These are phyloP conservation scores for Himantopus leucocephalus DNA, from an alignment of 2,113 vertebrate species.

Conservation along the genomic window DNA sequence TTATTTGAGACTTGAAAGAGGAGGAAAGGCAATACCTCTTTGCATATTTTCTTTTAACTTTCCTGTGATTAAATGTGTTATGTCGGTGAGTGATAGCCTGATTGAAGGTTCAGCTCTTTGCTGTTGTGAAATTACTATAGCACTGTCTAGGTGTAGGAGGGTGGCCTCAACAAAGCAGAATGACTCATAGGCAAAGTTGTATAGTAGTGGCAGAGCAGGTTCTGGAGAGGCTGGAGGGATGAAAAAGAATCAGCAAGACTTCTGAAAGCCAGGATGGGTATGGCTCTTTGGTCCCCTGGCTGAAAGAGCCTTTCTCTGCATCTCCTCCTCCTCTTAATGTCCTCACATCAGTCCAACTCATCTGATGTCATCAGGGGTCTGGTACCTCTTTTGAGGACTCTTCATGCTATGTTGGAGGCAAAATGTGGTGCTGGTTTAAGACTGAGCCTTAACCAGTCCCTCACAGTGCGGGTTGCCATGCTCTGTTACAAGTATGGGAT, in stretches of 20 bases:
- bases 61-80: conserved; percentile 6
- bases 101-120: conserved; percentile 1
- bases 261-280: neutral
- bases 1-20: conserved; percentile 31
- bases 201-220: neutral
- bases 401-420: neutral
- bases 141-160: neutral
- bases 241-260: neutral
- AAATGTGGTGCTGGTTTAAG: neutral
- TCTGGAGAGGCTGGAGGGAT: neutral
- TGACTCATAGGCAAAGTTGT: neutral
- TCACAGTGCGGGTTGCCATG: neutral
- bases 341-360: neutral
- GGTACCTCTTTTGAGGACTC: neutral
- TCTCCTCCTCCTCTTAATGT: neutral
- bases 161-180: neutral
- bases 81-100: neutral
- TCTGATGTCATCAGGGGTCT: neutral
- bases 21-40: neutral
- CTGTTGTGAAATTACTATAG: neutral
- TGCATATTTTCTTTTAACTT: conserved; percentile 45
- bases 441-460: neutral
- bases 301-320: neutral
- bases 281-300: rapidly evolving
- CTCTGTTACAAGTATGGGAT: neutral